phyloP scores from a whole-genome alignment of 2,113 vertebrate species.

The Spea bombifrons region DNA sequence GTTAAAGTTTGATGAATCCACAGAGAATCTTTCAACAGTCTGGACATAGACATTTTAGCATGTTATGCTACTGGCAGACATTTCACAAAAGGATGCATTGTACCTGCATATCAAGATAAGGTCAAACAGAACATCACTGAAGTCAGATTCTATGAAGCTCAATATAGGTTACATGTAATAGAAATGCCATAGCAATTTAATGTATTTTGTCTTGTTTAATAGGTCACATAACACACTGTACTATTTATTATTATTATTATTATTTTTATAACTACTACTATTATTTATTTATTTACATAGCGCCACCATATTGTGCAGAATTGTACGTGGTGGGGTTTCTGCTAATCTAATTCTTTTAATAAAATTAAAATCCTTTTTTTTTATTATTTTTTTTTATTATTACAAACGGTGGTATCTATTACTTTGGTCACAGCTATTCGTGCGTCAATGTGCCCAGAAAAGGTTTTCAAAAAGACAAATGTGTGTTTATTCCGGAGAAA shows the following conservation, averaged over 20 bases:
- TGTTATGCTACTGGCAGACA: conserved; percentile 35
- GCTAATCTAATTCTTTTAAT: conserved; percentile 30
- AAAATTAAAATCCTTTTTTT: conserved; percentile 31
- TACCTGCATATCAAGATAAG: conserved; percentile 40
- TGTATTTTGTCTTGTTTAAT: conserved; percentile 28
- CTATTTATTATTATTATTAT: not conserved
- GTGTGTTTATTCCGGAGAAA: conserved; percentile 8
- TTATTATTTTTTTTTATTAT: too few species aligned
- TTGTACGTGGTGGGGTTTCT: too few species aligned
- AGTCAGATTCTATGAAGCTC: conserved; percentile 31
- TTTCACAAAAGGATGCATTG: conserved; percentile 34
- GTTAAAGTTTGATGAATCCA: conserved; percentile 40
- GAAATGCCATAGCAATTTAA: conserved; percentile 43
- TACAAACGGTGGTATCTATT: conserved; percentile 13
- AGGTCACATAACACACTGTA: conserved; percentile 19
- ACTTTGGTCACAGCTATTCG: conserved; percentile 9
- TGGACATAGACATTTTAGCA: conserved; percentile 27
- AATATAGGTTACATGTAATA: conserved; percentile 31
- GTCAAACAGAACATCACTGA: conserved; percentile 34
- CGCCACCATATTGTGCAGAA: conserved; percentile 16
- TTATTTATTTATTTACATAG: too few species aligned
- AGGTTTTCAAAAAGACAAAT: conserved; percentile 14
- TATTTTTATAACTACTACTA: too few species aligned
- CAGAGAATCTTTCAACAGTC: conserved; percentile 26
- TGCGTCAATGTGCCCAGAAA: conserved; percentile 1